These are phyloP conservation scores for Rutilus rutilus DNA, from an alignment of 2,113 vertebrate species.

Conservation along the genomic window DNA sequence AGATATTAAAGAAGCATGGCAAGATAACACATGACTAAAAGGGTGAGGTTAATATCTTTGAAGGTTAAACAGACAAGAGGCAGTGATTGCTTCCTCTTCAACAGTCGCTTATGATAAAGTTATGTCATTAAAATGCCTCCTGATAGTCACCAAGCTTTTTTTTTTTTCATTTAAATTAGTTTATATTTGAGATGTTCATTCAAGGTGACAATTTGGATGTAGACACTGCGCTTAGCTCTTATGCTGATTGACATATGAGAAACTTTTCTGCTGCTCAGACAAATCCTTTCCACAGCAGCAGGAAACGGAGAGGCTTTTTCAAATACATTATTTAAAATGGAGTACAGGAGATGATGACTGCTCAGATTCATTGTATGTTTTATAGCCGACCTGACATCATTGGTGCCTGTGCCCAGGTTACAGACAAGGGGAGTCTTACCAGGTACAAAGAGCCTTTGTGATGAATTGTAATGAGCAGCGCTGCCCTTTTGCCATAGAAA, in stretches of 20 bases:
- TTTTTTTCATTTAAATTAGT: conserved; percentile 5
- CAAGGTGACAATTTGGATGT: conserved; percentile 46
- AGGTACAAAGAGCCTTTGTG: conserved; percentile 39
- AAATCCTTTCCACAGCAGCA: conserved; percentile 43
- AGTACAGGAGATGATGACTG: conserved; percentile 27
- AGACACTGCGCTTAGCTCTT: neutral
- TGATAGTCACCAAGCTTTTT: neutral
- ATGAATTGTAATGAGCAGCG: neutral
- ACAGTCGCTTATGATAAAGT: conserved; percentile 6
- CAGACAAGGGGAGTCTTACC: conserved; percentile 5
- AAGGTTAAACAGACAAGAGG: conserved; percentile 23
- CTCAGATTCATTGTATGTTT: conserved; percentile 42
- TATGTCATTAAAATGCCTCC: neutral
- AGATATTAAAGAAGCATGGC: neutral
- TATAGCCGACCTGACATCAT: conserved; percentile 12
- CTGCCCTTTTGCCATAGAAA: conserved; percentile 23
- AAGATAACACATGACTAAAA: conserved; percentile 21
- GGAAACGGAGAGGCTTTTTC: conserved; percentile 45
- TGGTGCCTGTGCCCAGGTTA: neutral
- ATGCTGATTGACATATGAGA: conserved; percentile 48
- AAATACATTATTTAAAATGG: conserved; percentile 51
- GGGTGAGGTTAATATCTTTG: conserved; percentile 1
- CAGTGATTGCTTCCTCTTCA: neutral
- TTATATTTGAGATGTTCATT: conserved; percentile 12
- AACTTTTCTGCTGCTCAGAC: conserved; percentile 51